Base-by-base conservation (phyloP, 2,888 invertebrate species). In the Morpho achilles region DNA sequence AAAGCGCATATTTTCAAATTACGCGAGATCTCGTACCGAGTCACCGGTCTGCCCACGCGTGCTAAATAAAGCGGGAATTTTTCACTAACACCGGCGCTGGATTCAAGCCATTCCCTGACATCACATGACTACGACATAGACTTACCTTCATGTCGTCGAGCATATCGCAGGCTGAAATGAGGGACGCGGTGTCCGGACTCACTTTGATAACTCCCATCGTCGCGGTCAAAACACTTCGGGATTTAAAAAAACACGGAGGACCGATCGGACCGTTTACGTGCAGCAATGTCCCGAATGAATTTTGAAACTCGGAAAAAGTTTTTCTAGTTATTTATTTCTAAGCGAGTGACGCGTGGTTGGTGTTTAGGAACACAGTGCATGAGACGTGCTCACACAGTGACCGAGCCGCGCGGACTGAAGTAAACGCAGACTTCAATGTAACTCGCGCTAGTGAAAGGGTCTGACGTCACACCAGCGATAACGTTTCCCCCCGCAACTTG, bases 401-500 rank as follows among this genome's bases (percentile, higher is more conserved):
- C 86, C 85, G 90, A 89, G 89, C 85, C 89, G 87, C 90, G 83
- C 79, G 84, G 85, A 90, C 89, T 90, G 85, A 79, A 69, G 78
- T 63, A 60, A 67, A 67, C 69, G 59, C 64, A 64, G 71, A 72
- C 72, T 77, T 77, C 81, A 78, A 80, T 79, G 79, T 62, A 64
- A 57, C 61, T 79, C 80, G 80, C 75, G 85, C 32, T 32, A 90
- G 87, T 87, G 91, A 91, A 88, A 90, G 88, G 87, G 82, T 75
- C 81, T 92, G 92, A 93, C 93, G 93, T 93, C 92, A 93, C 80
- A 68, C 59, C 69, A 78, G 80, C 85, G 87, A 88, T 90, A 53
- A 53, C 53, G 53, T 67, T 74, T 74, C 73, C 76, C 76, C 66
- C 77, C 59, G 71, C 70, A 67, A 86, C 88, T 85, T 89, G 88